Conservation (phyloP, 2,113 vertebrate genomes). For the Oncorhynchus mykiss region DNA sequence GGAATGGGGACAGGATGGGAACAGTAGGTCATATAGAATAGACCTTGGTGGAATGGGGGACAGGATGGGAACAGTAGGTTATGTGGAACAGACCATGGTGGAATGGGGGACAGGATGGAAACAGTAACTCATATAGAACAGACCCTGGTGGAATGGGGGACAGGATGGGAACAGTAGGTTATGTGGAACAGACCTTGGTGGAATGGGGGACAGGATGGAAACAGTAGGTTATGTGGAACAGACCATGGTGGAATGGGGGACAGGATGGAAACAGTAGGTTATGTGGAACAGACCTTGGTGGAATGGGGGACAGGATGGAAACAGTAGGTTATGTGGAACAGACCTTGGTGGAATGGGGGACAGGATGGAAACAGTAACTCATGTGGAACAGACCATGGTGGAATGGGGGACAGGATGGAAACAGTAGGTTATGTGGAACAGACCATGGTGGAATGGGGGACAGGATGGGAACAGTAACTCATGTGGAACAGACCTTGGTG, state of each 20-base stretch:
- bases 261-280: no score
- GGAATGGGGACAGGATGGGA: no score
- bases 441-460: background rate
- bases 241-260: constrained; percentile 77
- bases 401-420: background rate
- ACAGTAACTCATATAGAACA: no score
- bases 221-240: no score
- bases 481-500: background rate
- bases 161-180: background rate
- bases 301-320: background rate
- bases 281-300: no score
- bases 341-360: background rate
- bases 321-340: background rate
- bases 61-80: no score
- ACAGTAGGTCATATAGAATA: no score
- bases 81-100: no score
- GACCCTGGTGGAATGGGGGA: constrained; percentile 78
- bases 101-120: no score
- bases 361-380: no score
- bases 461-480: background rate
- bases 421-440: no score
- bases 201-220: background rate
- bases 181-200: background rate
- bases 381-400: background rate
- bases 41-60: no score